Conservation (phyloP, 2,888 invertebrate genomes). For the Nowickia ferox region DNA sequence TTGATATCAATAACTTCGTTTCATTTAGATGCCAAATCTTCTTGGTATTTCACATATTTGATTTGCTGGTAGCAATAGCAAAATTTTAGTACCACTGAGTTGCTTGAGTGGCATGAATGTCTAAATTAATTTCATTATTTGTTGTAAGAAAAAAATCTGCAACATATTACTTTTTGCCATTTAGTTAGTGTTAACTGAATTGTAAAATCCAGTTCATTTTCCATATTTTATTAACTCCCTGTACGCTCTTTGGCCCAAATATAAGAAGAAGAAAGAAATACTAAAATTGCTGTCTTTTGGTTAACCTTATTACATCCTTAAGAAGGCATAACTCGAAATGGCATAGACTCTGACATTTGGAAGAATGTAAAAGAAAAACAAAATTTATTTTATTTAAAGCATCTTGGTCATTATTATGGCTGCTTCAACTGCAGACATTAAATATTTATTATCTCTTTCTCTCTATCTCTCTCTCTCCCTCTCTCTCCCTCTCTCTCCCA, state of each 20-base stretch:
- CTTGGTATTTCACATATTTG: not conserved
- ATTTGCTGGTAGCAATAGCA: conserved; percentile 13
- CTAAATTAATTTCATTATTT: not conserved
- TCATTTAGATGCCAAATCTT: conserved; percentile 44
- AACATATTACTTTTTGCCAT: not conserved
- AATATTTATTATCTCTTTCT: conserved; percentile 12
- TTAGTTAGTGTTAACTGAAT: conserved; percentile 35
- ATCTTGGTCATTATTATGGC: conserved; percentile 2
- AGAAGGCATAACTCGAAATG: conserved; percentile 3
- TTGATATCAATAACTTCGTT: conserved; percentile 57
- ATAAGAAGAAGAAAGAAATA: not conserved
- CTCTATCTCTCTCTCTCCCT: not conserved
- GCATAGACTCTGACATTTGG: not conserved
- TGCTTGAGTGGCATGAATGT: not conserved
- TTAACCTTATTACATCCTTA: conserved; percentile 61
- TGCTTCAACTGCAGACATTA: conserved; percentile 5
- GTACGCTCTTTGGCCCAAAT: conserved; percentile 16
- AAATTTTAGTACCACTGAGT: not conserved
- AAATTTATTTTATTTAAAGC: conserved; percentile 9
- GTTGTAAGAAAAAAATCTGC: not conserved
- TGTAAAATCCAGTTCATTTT: conserved; percentile 17
- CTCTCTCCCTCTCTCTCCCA: not conserved
- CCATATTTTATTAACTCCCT: conserved; percentile 10
- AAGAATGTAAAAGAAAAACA: not conserved
- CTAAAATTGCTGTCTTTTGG: conserved; percentile 9